phyloP scores from a whole-genome alignment of 2,797 vertebrate species.

The Astyanax mexicanus region DNA sequence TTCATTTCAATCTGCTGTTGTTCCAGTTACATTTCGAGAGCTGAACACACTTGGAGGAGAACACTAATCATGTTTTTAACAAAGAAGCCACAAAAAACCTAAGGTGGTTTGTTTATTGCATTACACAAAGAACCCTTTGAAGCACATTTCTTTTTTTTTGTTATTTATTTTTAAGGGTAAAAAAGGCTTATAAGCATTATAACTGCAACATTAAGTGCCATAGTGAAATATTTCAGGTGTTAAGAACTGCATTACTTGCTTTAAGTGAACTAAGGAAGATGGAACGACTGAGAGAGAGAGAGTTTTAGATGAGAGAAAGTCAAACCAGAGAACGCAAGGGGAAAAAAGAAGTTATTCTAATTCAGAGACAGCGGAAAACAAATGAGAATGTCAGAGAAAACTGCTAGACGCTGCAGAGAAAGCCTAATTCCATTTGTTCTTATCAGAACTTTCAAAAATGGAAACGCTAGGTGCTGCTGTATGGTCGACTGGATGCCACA shows the following conservation, averaged over 20 bases:
- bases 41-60: too few species aligned
- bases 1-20: too few species aligned
- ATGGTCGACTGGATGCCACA: neutral
- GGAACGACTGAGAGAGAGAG: neutral
- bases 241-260: neutral
- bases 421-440: slow-evolving; percentile 17
- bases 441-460: slow-evolving; percentile 26
- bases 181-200: too few species aligned
- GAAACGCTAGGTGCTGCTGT: slow-evolving; percentile 6
- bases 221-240: neutral
- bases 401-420: neutral
- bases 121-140: too few species aligned
- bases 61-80: too few species aligned
- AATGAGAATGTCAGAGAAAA: slow-evolving; percentile 23
- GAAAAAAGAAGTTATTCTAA: neutral
- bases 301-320: neutral
- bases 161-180: too few species aligned
- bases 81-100: too few species aligned
- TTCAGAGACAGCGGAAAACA: slow-evolving; percentile 15
- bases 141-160: too few species aligned
- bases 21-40: too few species aligned
- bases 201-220: neutral
- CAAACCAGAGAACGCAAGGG: neutral
- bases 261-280: neutral
- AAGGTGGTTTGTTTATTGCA: too few species aligned